Evolutionary conservation across 2,113 vertebrate species (phyloP).

Genomic region (Ifrita kowaldi): DNA sequence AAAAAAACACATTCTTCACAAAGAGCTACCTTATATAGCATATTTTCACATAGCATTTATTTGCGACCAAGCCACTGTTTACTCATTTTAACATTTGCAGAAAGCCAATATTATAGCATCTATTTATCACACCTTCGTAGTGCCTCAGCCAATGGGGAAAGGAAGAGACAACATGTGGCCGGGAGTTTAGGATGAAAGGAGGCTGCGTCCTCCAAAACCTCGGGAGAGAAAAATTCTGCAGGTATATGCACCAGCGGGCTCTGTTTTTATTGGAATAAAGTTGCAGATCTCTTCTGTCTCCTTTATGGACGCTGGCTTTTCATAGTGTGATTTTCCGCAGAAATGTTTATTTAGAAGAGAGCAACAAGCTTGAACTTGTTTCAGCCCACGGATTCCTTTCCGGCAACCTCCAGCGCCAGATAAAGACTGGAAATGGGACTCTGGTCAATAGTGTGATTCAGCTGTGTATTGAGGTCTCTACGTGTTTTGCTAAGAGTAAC

Average conservation of each 20-base stretch:
- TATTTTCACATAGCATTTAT: no score
- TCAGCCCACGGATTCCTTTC: rapidly evolving
- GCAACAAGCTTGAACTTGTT: rapidly evolving
- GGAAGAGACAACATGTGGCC: rapidly evolving
- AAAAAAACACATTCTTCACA: no score
- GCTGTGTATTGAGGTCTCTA: rapidly evolving
- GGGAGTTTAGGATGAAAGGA: not conserved
- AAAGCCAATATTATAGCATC: no score
- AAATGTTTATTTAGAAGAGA: not conserved
- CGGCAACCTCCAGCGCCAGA: rapidly evolving
- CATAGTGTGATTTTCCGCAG: not conserved
- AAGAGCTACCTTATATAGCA: no score
- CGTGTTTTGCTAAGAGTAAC: not conserved
- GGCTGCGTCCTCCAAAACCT: rapidly evolving
- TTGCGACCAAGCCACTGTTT: no score
- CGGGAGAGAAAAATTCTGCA: rapidly evolving
- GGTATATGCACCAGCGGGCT: rapidly evolving
- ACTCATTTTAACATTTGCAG: no score
- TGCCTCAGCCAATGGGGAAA: not conserved
- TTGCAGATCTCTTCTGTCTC: not conserved
- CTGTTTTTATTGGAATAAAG: not conserved
- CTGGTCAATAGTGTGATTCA: rapidly evolving
- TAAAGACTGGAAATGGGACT: rapidly evolving
- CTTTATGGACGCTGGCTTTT: not conserved
- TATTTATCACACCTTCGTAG: not conserved